Percentiles rank a stretch among this genome's conserved stretches.
Evolutionary conservation across 2,113 vertebrate genomes (phyloP).

Genomic region (Campylomormyrus tamandua): DNA sequence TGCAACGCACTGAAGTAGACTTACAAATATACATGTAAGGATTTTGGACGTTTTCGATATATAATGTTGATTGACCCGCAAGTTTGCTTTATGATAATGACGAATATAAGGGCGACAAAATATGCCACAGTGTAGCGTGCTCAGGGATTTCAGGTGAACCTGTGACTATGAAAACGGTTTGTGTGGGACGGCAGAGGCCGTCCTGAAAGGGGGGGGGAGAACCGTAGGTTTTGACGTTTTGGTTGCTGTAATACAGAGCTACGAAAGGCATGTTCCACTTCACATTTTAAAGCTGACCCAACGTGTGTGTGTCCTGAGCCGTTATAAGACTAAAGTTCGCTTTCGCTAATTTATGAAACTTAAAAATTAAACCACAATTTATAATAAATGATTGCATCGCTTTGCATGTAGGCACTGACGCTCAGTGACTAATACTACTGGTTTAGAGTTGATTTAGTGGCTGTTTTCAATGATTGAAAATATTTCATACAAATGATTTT

Average conservation of each 20-base stretch:
- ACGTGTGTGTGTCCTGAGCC: background rate
- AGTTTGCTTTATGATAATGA: background rate
- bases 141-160: background rate
- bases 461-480: background rate
- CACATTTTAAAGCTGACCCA: background rate
- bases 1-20: background rate
- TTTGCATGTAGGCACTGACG: background rate
- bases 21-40: background rate
- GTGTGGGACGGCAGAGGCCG: background rate
- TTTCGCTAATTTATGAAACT: background rate
- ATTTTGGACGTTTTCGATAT: background rate
- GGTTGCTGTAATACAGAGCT: background rate
- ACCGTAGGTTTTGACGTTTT: background rate
- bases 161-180: background rate
- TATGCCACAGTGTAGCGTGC: background rate
- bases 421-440: background rate
- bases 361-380: background rate
- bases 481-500: background rate
- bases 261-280: background rate
- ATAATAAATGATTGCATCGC: background rate
- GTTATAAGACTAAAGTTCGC: background rate
- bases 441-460: background rate
- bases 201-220: background rate
- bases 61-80: background rate
- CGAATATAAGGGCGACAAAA: background rate